These are phyloP conservation scores for Amia ocellicauda DNA, from an alignment of 2,113 vertebrate genomes.

Conservation along the genomic window DNA sequence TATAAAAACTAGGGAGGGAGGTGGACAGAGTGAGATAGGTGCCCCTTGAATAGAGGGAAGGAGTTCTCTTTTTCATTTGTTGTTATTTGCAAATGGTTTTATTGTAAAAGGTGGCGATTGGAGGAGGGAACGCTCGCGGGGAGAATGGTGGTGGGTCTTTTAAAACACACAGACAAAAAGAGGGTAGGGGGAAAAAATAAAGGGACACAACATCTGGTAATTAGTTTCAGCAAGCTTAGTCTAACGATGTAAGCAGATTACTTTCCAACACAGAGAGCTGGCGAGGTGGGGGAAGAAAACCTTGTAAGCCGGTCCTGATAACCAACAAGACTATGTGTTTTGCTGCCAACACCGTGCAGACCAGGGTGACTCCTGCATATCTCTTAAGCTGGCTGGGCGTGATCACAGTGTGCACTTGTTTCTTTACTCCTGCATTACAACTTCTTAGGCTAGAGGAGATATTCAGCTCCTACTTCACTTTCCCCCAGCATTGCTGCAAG, in stretches of 20 bases:
- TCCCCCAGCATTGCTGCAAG: no score
- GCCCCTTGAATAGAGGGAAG: conserved; percentile 72
- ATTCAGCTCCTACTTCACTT: no score
- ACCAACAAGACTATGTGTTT: neutral
- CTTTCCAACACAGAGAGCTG: conserved; percentile 66
- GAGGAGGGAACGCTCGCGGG: conserved; percentile 79
- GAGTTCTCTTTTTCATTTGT: conserved; percentile 75
- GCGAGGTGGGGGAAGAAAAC: conserved; percentile 8
- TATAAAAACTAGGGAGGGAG: conserved; percentile 66
- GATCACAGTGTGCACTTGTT: no score
- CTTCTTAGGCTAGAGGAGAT: no score
- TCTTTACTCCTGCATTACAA: no score
- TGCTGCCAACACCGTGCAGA: no score
- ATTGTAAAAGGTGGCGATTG: conserved; percentile 76
- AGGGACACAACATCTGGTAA: conserved; percentile 91
- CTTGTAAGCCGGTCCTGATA: neutral
- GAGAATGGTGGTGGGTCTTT: conserved; percentile 80
- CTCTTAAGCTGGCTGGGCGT: no score
- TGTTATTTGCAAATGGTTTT: conserved; percentile 88
- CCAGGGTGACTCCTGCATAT: no score
- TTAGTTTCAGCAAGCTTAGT: conserved; percentile 93
- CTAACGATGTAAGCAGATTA: conserved; percentile 98
- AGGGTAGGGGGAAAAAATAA: no score
- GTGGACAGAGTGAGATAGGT: conserved; percentile 67
- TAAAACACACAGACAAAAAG: conserved; percentile 52